These are phyloP conservation scores for Hirudinaria manillensis DNA, from an alignment of 2,888 invertebrate species.

Conservation along the genomic window DNA sequence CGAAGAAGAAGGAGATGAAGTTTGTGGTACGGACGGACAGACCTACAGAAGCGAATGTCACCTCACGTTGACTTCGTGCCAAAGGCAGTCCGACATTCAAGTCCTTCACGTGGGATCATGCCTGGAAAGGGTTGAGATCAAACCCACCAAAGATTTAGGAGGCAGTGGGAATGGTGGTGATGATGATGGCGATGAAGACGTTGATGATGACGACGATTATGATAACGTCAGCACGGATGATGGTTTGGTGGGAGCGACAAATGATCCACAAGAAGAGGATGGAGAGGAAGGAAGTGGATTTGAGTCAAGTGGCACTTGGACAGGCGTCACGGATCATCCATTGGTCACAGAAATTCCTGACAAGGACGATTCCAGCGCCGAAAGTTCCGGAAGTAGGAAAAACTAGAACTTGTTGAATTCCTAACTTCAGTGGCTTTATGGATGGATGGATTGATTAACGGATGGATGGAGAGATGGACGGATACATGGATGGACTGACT, in stretches of 20 bases:
- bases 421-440: no score
- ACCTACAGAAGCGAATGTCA: slow-evolving; percentile 12
- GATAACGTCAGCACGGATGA: neutral
- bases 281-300: neutral
- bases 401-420: no score
- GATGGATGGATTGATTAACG: no score
- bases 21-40: neutral
- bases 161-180: slow-evolving; percentile 4
- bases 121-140: neutral
- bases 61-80: slow-evolving; percentile 5
- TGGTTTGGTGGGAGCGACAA: neutral
- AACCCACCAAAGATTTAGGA: neutral
- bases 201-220: neutral
- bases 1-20: neutral
- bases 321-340: no score
- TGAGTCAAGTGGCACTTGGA: no score
- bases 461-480: no score
- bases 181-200: neutral
- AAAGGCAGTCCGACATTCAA: slow-evolving; percentile 10
- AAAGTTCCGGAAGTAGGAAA: no score
- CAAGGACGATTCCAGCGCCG: no score
- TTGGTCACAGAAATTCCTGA: no score
- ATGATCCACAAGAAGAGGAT: neutral
- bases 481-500: no score
- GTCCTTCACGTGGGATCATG: slow-evolving; percentile 14